Percentiles rank a stretch among this genome's conserved stretches.
These are phyloP conservation scores for Argyresthia goedartella DNA, from an alignment of 2,888 invertebrate species.

Conservation along the genomic window DNA sequence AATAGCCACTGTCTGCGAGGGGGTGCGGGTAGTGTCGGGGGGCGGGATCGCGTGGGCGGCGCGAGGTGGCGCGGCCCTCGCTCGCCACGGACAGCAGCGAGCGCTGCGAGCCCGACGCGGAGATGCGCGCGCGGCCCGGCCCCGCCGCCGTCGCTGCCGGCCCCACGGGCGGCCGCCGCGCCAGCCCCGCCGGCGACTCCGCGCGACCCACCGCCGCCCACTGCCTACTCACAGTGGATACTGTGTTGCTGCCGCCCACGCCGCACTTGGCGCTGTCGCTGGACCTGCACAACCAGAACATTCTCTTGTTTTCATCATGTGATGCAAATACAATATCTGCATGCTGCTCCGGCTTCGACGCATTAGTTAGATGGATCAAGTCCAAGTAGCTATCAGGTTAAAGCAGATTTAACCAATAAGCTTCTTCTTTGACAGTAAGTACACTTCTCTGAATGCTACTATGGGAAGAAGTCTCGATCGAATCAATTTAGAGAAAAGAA, in stretches of 20 bases:
- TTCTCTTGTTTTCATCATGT: no score
- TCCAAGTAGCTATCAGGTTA: no score
- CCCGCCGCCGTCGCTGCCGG: slow-evolving; percentile 24
- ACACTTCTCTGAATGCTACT: no score
- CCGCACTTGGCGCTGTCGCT: slow-evolving; percentile 71
- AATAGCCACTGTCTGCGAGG: slow-evolving; percentile 52
- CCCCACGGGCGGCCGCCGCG: slow-evolving; percentile 38
- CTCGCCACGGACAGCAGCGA: slow-evolving; percentile 66
- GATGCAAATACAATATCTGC: no score
- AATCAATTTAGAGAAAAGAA: no score
- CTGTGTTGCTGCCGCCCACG: slow-evolving; percentile 16
- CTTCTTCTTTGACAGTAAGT: no score
- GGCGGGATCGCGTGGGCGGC: slow-evolving; percentile 50
- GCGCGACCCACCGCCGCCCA: slow-evolving; percentile 24
- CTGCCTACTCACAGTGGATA: slow-evolving; percentile 14
- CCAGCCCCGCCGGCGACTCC: slow-evolving; percentile 27
- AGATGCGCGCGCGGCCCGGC: slow-evolving; percentile 29
- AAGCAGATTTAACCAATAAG: no score
- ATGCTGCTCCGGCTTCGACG: no score
- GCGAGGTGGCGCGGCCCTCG: slow-evolving; percentile 55
- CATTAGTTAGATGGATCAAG: no score
- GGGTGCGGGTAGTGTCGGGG: slow-evolving; percentile 50
- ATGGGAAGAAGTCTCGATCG: no score
- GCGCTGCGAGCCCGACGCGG: slow-evolving; percentile 49
- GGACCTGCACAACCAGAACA: slow-evolving; percentile 59